These are phyloP conservation scores for Pseudococcus viburni DNA, from an alignment of 2,888 invertebrate genomes.

Conservation along the genomic window DNA sequence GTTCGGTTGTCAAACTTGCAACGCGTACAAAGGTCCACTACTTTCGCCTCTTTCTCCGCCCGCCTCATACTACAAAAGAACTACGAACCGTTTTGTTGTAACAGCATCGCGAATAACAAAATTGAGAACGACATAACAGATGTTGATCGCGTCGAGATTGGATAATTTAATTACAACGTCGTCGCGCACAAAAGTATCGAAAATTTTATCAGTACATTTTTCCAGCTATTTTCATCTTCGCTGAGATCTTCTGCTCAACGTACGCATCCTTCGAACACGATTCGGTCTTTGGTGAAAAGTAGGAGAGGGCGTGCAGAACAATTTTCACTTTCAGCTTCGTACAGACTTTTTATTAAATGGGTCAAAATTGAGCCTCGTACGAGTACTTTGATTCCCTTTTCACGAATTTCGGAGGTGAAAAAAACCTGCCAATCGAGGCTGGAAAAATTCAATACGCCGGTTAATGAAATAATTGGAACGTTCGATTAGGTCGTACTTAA, in stretches of 20 bases:
- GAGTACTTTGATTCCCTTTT: constrained; percentile 5
- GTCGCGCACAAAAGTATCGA: background rate
- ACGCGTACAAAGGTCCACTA: constrained; percentile 1
- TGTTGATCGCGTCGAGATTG: constrained; percentile 30
- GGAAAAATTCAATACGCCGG: constrained; percentile 38
- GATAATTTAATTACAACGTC: constrained; percentile 38
- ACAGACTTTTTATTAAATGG: background rate
- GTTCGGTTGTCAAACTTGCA: constrained; percentile 28
- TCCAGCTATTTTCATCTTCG: background rate
- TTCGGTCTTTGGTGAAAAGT: background rate
- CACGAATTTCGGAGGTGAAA: background rate
- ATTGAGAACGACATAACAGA: constrained; percentile 16
- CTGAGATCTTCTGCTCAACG: background rate
- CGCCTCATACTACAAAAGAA: background rate
- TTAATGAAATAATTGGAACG: constrained; percentile 51
- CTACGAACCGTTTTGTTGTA: background rate
- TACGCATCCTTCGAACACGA: background rate
- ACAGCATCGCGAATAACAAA: background rate
- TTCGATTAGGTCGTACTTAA: constrained; percentile 44
- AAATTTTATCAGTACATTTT: background rate
- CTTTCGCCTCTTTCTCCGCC: background rate
- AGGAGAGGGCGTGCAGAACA: background rate
- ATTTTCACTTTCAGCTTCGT: constrained; percentile 14
- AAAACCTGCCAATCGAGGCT: constrained; percentile 36
- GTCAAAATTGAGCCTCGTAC: background rate